Conservation (phyloP, 2,888 invertebrate species). For the Cantharis lateralis region DNA sequence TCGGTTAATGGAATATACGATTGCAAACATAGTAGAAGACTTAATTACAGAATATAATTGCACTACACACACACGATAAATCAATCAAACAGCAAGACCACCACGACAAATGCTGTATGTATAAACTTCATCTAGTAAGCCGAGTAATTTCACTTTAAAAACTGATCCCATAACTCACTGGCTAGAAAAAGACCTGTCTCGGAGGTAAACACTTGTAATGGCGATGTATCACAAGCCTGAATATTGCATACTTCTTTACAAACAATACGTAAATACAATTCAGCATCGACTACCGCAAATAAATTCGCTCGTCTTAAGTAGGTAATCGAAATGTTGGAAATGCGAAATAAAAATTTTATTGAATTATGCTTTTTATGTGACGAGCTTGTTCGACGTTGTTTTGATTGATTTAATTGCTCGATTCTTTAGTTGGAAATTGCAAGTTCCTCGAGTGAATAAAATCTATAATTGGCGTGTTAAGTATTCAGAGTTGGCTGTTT, state of each 20-base stretch:
- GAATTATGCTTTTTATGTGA: not conserved
- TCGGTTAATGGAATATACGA: not conserved
- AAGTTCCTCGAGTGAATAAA: conserved; percentile 5
- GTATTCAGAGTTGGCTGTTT: conserved; percentile 8
- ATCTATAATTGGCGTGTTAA: conserved; percentile 15
- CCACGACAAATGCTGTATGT: conserved; percentile 21
- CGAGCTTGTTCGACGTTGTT: not conserved
- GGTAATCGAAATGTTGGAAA: not conserved
- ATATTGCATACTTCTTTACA: conserved; percentile 16
- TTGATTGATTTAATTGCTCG: conserved; percentile 3
- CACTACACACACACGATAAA: conserved; percentile 21
- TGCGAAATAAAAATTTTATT: not conserved
- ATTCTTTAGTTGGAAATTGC: conserved; percentile 14
- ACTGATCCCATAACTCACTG: conserved; percentile 34
- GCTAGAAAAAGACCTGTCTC: conserved; percentile 31
- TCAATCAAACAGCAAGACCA: conserved; percentile 26
- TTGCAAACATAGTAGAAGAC: not conserved
- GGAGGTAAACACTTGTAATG: conserved; percentile 33
- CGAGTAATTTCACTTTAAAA: conserved; percentile 31
- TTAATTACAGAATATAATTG: conserved; percentile 23
- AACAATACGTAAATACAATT: not conserved
- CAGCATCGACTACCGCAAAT: not conserved
- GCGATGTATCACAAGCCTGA: conserved; percentile 31
- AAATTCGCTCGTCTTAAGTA: not conserved
- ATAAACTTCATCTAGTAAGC: conserved; percentile 25